Evolutionary conservation across 1,140 invertebrate species (phyloP), one percentile per base, ranked within the genome.

Genomic region (Latrodectus geometricus): DNA sequence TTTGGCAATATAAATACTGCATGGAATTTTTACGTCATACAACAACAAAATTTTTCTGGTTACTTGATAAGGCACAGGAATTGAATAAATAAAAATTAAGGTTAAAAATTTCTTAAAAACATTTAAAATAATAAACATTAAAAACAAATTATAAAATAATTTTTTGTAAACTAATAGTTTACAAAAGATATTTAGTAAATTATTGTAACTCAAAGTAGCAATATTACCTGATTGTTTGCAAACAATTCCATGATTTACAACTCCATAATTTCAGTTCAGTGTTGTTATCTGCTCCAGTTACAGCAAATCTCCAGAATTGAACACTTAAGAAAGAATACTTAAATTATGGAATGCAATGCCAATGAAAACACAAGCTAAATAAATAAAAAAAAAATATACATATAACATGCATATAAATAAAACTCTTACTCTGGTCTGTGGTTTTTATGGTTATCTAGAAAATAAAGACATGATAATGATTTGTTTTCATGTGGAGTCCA

Each of bases 181-280:
- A 17, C 15, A 75, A 75, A 15, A n/a, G 23, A n/a, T 61, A 61
- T 15, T 21, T 20, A 66, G 48, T 9, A 35, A 35, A 35, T 35
- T 35, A 35, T 35, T 35, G 5, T 35, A 3, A 35, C 35, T n/a
- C 35, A 35, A 35, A 35, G 1, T 35, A 35, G 35, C 35, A 35
- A 35, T 35, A 35, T 66, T 88, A 97, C 89, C 92, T 93, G 80
- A 98, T 94, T 0, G 95, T 97, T 91, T 99, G 97, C 20, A 98
- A 92, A 90, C 97, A 98, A 52, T 93, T 93, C 97, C 97, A 99
- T 0, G 95, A 93, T 90, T 97, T 95, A 91, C 97, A 99, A 11
- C 96, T 96, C 97, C 97, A 98, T 35, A 99, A 92, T 91, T 98
- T 98, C 17, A 99, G 92, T 90, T 97, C 96, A 0, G 95, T 95